phyloP scores from a whole-genome alignment of 2,113 vertebrate genomes.

The Otolemur garnettii region DNA sequence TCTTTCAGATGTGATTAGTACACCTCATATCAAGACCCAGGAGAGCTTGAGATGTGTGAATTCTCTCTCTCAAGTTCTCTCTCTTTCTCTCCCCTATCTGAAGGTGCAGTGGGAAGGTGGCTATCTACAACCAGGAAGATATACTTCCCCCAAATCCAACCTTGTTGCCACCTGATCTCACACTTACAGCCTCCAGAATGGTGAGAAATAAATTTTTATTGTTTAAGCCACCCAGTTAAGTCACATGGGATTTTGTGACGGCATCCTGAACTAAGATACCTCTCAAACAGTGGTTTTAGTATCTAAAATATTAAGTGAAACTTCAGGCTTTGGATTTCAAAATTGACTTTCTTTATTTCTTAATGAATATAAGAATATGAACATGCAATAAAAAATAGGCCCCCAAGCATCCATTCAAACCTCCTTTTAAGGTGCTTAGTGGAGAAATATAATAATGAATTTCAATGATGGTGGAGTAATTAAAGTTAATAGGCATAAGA shows the following conservation, averaged over 20 bases:
- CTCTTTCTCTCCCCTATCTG: neutral
- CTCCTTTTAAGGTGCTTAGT: constrained; percentile 51
- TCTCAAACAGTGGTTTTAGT: neutral
- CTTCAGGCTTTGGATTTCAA: neutral
- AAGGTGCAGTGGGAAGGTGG: neutral
- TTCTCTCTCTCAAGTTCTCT: fast-evolving
- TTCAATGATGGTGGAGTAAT: constrained; percentile 34
- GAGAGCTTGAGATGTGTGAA: neutral
- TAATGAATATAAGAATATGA: constrained; percentile 54
- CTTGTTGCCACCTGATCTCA: neutral
- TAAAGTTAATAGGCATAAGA: constrained; percentile 55
- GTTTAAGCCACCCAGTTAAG: neutral
- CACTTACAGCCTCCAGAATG: neutral
- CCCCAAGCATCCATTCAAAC: constrained; percentile 12
- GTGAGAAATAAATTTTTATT: neutral
- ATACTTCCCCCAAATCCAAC: neutral
- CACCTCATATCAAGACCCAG: neutral
- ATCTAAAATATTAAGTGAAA: constrained; percentile 28
- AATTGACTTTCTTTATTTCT: neutral
- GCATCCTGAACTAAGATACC: neutral
- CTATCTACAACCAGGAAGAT: neutral
- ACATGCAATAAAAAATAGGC: constrained; percentile 48
- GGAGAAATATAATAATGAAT: constrained; percentile 63
- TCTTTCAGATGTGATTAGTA: neutral
- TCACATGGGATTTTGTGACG: neutral